A percentile compares a stretch with the other conserved stretches of the same genome.
phyloP scores from a whole-genome alignment of 2,888 invertebrate species.

The Campoplex nolae region DNA sequence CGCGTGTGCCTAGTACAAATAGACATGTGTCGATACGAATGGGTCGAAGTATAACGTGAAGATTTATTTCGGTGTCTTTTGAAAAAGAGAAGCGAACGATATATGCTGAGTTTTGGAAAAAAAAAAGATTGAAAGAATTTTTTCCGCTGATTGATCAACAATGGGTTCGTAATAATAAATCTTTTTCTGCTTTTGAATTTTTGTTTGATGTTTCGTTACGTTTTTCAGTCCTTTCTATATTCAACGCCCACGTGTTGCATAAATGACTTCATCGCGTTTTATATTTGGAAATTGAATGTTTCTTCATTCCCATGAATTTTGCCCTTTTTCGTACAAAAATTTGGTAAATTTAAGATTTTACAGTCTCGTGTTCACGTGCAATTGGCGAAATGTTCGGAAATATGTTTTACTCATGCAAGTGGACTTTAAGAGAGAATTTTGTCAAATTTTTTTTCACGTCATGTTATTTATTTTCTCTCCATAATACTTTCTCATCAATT shows the following conservation, averaged over 20 bases:
- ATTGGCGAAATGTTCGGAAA: too few relatives aligned
- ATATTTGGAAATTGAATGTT: background rate
- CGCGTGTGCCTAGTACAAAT: slow-evolving; percentile 12
- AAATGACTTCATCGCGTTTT: background rate
- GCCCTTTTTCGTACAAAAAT: too few relatives aligned
- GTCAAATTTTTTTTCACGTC: too few relatives aligned
- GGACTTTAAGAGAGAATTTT: too few relatives aligned
- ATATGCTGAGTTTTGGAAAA: background rate
- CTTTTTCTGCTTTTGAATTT: background rate
- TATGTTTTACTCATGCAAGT: too few relatives aligned
- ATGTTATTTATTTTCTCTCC: too few relatives aligned
- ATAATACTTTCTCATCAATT: too few relatives aligned
- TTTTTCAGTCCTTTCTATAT: background rate
- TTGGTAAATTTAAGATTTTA: too few relatives aligned
- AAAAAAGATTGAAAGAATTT: slow-evolving; percentile 1
- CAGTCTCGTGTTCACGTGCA: too few relatives aligned
- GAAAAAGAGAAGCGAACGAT: background rate
- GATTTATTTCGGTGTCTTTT: slow-evolving; percentile 17
- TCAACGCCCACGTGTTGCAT: background rate
- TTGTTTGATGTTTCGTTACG: background rate
- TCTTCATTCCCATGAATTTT: background rate
- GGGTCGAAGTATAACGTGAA: background rate
- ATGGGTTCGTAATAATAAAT: slow-evolving; percentile 16
- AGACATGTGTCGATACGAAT: slow-evolving; percentile 22
- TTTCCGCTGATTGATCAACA: slow-evolving; percentile 13